phyloP scores from a whole-genome alignment of 1,140 invertebrate genomes.

The Brachionus sp. region DNA sequence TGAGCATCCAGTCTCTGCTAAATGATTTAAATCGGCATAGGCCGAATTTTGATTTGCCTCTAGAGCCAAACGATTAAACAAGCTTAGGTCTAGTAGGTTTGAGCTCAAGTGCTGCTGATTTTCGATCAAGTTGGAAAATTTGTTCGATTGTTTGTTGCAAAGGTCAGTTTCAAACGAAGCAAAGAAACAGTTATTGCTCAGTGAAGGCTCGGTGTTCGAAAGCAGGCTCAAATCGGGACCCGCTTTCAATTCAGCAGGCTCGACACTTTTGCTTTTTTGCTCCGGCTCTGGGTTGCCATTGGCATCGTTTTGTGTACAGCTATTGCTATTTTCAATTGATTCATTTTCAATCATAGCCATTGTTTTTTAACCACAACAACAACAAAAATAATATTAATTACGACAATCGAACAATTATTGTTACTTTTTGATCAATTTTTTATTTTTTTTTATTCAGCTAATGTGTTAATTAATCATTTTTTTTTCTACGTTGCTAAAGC shows the following conservation, averaged over 20 bases:
- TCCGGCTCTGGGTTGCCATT: neutral
- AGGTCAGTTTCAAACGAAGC: neutral
- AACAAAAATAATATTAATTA: neutral
- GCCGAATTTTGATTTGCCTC: neutral
- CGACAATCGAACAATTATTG: neutral
- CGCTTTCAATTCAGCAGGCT: neutral
- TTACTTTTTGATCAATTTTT: neutral
- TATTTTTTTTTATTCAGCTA: neutral
- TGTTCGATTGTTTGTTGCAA: neutral
- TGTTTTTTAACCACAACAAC: neutral
- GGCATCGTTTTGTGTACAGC: neutral
- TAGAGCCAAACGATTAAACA: neutral
- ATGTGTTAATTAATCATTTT: too few species aligned
- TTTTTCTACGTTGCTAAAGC: too few species aligned
- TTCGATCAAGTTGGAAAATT: neutral
- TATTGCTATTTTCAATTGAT: neutral
- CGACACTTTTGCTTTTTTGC: neutral
- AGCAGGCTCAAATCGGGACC: neutral
- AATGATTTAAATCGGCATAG: neutral
- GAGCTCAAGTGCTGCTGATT: neutral
- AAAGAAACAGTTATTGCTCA: neutral
- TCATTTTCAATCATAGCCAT: conserved; percentile 43
- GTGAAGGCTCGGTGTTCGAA: neutral
- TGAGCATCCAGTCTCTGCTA: neutral
- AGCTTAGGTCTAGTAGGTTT: neutral